Conservation (phyloP, 2,888 invertebrate genomes). For the Gymnosoma rotundatum region DNA sequence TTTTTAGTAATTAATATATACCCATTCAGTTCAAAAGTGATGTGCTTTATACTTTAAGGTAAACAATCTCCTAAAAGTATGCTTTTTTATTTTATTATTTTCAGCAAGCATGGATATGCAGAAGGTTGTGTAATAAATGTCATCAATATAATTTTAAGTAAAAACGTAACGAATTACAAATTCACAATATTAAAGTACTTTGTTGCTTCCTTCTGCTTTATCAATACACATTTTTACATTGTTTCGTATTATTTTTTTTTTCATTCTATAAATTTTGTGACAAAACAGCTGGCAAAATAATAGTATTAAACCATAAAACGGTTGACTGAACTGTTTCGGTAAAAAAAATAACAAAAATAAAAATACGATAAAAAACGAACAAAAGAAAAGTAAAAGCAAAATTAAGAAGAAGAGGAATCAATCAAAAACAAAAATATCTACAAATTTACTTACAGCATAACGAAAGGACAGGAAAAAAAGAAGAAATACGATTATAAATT, state of each 20-base stretch:
- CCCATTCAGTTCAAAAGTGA: no score
- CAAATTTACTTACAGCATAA: background rate
- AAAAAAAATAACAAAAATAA: conserved; percentile 25
- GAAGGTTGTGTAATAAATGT: no score
- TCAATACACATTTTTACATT: background rate
- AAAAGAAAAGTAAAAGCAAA: conserved; percentile 30
- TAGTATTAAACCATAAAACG: conserved; percentile 62
- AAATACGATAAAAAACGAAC: conserved; percentile 21
- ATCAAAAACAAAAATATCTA: background rate
- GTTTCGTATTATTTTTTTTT: no score
- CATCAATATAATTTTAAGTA: no score
- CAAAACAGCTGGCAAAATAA: conserved; percentile 69
- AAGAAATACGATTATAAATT: conserved; percentile 53
- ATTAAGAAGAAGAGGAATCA: conserved; percentile 19
- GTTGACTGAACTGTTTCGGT: conserved; percentile 59
- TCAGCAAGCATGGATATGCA: no score
- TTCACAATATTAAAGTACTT: no score
- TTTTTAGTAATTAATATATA: no score
- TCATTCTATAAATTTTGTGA: conserved; percentile 37
- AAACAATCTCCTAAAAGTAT: no score
- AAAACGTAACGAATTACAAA: no score
- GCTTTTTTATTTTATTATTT: no score
- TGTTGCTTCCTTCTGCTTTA: no score
- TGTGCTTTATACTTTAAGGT: no score
- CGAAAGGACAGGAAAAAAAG: conserved; percentile 30